Base-by-base conservation (phyloP, 2,113 vertebrate genomes). In the Garra rufa region DNA sequence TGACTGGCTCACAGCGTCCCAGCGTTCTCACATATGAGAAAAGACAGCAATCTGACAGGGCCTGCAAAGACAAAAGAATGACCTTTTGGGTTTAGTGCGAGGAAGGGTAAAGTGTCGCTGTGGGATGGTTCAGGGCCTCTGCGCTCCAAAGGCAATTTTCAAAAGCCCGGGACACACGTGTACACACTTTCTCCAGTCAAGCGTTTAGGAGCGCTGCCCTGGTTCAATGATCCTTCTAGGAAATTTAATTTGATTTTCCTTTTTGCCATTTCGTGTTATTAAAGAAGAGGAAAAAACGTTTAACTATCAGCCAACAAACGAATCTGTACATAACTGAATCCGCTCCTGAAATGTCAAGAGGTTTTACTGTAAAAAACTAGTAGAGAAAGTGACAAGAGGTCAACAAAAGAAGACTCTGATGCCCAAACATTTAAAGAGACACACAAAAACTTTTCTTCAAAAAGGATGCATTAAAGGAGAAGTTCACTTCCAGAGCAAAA, bases 21-120 rank as follows among this genome's bases (percentile, higher is more conserved):
- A 9, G 61, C 41, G 75, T 84, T 85, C 81, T 85, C 77, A 86
- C 59, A 55, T 75, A 85, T 78, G 57, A 86, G 76, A 57, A 83
- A 84, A 85, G 82, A 83, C 83, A 86, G 79, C 76, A 13, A 77
- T 85, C 48, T 83, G 88, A 89, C 85, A 81, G 82, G 83, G 19
- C 46, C 30, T 30, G 76, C 38, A 81, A 84, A 78, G 76, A 85
- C 71, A 55, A 86, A 88, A 83, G 79, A 78, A 84, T 85, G 83
- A 82, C 87, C 86, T 88, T 85, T 83, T 65, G 34, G 52, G 59
- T 77, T 87, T 81, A 82, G 67, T 83, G 76, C 30, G 28, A 82
- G 74, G 81, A 75, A 81, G 86, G 61, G 65, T 78, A 76, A 83
- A 83, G 76, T 59, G 43, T 43, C 15, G 48, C 59, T n/a, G 70